A percentile compares a stretch with the other conserved stretches of the same genome.
Evolutionary conservation across 2,797 vertebrate genomes (phyloP).

Genomic region (Oophaga sylvatica): DNA sequence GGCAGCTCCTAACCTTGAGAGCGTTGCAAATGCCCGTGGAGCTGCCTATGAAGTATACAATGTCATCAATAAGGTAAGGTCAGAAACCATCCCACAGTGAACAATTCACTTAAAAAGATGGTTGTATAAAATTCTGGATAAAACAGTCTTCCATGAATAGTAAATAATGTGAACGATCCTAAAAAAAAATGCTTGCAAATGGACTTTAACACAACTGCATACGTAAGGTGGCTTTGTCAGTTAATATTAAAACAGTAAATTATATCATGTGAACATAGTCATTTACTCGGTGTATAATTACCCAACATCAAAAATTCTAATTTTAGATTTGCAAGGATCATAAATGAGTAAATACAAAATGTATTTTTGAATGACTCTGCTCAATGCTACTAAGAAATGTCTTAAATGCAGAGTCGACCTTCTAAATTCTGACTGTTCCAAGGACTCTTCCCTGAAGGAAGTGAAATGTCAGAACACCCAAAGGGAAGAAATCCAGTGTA

Average conservation of each 20-base stretch:
- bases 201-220: background rate
- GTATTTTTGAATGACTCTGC: background rate
- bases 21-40: constrained; percentile 72
- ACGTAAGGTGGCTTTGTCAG: background rate
- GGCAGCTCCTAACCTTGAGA: constrained; percentile 75
- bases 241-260: background rate
- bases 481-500: background rate
- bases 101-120: background rate
- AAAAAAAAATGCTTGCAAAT: background rate
- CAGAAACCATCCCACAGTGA: background rate
- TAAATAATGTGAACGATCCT: background rate
- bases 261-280: background rate
- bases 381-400: background rate
- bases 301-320: background rate
- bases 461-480: background rate
- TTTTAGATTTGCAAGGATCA: no score
- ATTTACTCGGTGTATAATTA: background rate
- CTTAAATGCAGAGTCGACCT: background rate
- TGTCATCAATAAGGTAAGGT: constrained; percentile 74
- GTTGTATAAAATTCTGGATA: background rate
- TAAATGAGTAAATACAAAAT: background rate
- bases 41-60: constrained; percentile 77
- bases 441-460: background rate
- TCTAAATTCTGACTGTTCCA: constrained; percentile 4
- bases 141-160: background rate